phyloP scores from a whole-genome alignment of 2,888 invertebrate genomes.

The Pecten maximus region DNA sequence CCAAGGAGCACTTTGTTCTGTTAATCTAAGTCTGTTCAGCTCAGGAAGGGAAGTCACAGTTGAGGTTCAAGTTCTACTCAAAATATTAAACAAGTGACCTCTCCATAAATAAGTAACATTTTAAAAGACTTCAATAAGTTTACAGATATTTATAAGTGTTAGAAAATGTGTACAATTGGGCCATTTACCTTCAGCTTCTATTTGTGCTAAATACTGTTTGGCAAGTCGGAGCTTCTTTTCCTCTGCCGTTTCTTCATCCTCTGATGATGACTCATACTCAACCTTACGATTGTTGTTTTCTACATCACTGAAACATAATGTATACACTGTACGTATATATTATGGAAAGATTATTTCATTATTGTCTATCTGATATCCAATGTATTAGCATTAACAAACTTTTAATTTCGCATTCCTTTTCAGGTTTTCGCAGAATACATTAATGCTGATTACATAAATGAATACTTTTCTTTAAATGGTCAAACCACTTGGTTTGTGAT shows the following conservation, averaged over 20 bases:
- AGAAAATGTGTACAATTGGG: neutral
- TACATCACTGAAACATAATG: slow-evolving; percentile 57
- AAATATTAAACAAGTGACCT: no score
- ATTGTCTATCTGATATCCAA: neutral
- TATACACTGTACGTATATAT: no score
- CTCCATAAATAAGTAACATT: no score
- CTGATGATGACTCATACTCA: slow-evolving; percentile 69
- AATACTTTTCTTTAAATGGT: neutral
- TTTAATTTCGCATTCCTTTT: neutral
- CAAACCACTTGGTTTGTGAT: neutral
- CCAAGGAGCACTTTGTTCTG: no score
- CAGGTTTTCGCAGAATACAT: neutral
- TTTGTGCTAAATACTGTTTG: slow-evolving; percentile 93
- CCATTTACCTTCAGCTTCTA: slow-evolving; percentile 88
- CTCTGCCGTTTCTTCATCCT: slow-evolving; percentile 85
- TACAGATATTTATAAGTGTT: no score
- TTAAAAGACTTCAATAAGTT: neutral
- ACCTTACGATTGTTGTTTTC: slow-evolving; percentile 52
- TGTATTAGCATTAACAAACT: neutral
- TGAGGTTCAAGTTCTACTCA: no score
- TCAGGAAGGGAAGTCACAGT: no score
- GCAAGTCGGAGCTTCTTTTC: slow-evolving; percentile 95
- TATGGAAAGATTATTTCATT: neutral
- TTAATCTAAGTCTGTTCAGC: no score
- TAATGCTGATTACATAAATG: neutral